Percentiles rank a stretch among this genome's conserved stretches.
phyloP scores from a whole-genome alignment of 1,140 invertebrate genomes.

The Neodiprion lecontei region DNA sequence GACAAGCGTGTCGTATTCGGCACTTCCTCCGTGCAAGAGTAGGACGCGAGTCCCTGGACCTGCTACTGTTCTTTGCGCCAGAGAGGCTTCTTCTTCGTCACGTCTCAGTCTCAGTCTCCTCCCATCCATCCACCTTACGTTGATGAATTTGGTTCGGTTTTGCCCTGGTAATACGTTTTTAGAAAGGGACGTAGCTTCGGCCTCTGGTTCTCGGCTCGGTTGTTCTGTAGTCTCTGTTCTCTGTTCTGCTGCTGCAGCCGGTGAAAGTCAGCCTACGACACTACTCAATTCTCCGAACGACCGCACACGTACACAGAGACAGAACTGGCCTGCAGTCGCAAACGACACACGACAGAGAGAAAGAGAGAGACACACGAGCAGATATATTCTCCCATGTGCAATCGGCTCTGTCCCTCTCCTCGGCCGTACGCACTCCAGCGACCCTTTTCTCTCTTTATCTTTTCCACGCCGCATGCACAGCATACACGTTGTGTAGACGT shows the following conservation, averaged over 20 bases:
- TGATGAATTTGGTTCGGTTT: not conserved
- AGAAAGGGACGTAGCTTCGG: not conserved
- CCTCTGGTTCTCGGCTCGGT: not conserved
- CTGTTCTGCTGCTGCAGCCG: not conserved
- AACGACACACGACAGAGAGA: not conserved
- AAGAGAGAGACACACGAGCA: not conserved
- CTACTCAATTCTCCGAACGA: conserved; percentile 2
- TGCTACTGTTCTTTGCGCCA: not conserved
- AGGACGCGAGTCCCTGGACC: not conserved
- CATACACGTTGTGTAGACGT: no score
- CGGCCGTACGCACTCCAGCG: not conserved
- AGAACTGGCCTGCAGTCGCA: not conserved
- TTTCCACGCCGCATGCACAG: not conserved
- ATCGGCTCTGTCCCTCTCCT: not conserved
- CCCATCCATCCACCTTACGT: not conserved
- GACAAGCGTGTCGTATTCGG: conserved; percentile 4
- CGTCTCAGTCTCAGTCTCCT: not conserved
- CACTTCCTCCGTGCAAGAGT: not conserved
- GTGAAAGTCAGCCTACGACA: conserved; percentile 4
- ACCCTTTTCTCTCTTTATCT: not conserved
- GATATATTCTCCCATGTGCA: not conserved
- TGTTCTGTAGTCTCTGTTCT: no score
- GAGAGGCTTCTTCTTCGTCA: not conserved
- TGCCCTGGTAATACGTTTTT: not conserved
- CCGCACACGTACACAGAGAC: no score